Base-by-base conservation (phyloP, 2,113 vertebrate genomes). In the Myxocyprinus asiaticus region DNA sequence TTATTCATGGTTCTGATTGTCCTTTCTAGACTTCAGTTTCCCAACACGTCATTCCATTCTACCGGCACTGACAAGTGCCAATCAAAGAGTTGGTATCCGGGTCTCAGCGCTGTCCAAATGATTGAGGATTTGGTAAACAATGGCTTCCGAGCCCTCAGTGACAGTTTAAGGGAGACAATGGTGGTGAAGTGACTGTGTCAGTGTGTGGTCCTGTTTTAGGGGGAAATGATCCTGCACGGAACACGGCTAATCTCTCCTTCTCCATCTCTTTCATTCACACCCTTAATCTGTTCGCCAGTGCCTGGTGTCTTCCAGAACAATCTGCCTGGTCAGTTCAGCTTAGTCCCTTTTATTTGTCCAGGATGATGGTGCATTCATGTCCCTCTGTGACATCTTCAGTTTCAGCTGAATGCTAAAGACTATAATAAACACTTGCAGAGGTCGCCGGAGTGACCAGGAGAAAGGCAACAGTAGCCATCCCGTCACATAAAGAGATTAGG, bases 11-110 rank as follows among this genome's bases (percentile, higher is more conserved):
- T 83, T 50, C 78, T 87, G 94, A 92, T 91, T 94, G 91, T 94
- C 91, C 92, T 93, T 94, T 90, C 88, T 72, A 85, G 85, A 91
- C 85, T 89, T 80, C 83, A 82, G 88, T 90, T 91, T 90, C 90
- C 91, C 90, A 90, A 94, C 90, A 91, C 90, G 86, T 93, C 93
- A 92, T 90, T 94, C 94, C 94, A 95, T 96, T 94, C 94, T 76
- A 94, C 95, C 94, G 90, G 91, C 82, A 84, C 89, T 95, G 96
- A 97, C 96, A 97, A 97, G 93, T 96, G 96, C 93, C 97, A 97
- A 95, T 98, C 96, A 98, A 95, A 93, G 89, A 89, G 90, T 89
- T 88, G 81, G 86, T 88, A 87, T 91, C 88, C 87, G 88, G 88
- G 88, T 88, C 91, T 87, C 50, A 74, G 58, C 53, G 17, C 66